These are phyloP conservation scores for Lasioglossum zephyrum DNA, from an alignment of 2,888 invertebrate species.

Conservation along the genomic window DNA sequence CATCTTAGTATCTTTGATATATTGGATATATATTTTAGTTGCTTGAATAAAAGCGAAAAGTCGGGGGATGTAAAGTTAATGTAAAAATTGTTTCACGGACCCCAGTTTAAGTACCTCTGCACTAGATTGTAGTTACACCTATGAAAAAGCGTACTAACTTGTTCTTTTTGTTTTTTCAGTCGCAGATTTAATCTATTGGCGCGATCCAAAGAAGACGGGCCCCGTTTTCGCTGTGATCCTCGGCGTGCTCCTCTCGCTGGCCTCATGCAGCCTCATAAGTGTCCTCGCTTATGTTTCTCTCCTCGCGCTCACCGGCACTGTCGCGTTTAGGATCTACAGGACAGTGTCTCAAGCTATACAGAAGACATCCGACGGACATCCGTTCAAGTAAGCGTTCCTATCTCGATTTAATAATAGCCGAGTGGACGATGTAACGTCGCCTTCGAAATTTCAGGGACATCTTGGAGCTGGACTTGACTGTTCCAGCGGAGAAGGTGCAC, in stretches of 20 bases:
- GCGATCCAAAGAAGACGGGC: conserved; percentile 97
- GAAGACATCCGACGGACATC: conserved; percentile 98
- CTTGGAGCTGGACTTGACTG: conserved; percentile 93
- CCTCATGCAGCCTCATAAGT: conserved; percentile 97
- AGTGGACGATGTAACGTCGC: background rate
- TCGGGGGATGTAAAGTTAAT: no score
- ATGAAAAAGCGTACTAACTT: background rate
- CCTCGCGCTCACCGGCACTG: conserved; percentile 92
- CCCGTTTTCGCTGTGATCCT: conserved; percentile 96
- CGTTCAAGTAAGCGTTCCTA: conserved; percentile 93
- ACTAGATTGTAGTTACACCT: no score
- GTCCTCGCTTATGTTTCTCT: conserved; percentile 97
- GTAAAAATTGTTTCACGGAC: no score
- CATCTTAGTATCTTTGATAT: no score
- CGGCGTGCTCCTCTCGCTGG: conserved; percentile 95
- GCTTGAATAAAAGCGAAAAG: no score
- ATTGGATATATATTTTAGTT: no score
- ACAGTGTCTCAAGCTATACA: conserved; percentile 97
- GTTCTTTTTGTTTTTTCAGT: conserved; percentile 88
- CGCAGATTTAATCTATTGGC: conserved; percentile 99
- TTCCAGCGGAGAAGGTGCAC: conserved; percentile 96
- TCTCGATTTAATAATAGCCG: background rate
- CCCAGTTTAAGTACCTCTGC: no score
- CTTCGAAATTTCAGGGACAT: conserved; percentile 87
- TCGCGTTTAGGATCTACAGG: conserved; percentile 98